Evolutionary conservation across 2,888 invertebrate genomes (phyloP), one percentile per base, ranked within the genome.

Genomic region (Macrosoma leucophasiata): DNA sequence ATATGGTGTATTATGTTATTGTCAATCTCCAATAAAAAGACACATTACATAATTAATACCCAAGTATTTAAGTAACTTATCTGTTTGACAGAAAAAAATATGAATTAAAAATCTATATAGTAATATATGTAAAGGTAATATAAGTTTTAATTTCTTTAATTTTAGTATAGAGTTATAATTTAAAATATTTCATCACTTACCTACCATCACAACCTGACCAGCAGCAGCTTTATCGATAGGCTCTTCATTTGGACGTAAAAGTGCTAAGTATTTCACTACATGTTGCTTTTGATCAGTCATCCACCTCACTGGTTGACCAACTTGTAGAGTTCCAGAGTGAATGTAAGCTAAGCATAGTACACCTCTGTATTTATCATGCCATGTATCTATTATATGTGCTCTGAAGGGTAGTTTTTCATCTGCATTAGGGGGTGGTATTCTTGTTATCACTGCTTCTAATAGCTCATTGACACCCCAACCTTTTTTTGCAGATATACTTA

Each of bases 131-230:
- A 33, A 25, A 6, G 23, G 8, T 8, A 13, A 4, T 15, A 6
- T 6, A 19, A 5, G 15, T 2, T n/a, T 20, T 18, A 12, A 23
- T 6, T 13, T 13, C 13, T 6, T 23, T 13, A 19, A 33, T 13
- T 29, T n/a, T n/a, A n/a, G n/a, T n/a, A n/a, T n/a, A n/a, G n/a
- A n/a, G n/a, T n/a, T 10, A 34, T 8, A 18, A 18, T 18, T 18
- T 5, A 18, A 18, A 18, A 41, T n/a, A n/a, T n/a, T n/a, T n/a
- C n/a, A n/a, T 25, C 29, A 77, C 81, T 75, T 47, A 82, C 84
- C 90, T 39, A 98, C 75, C 62, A 95, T 91, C 4, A 97, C 97
- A 47, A 98, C 96, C 86, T 98, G 98, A 2, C 98, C 98, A 27
- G 97, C 95, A 22, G 86, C 74, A 87, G 95, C 84, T 52, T 84